Evolutionary conservation across 2,113 vertebrate genomes (phyloP).

Genomic region (Panthera leo): DNA sequence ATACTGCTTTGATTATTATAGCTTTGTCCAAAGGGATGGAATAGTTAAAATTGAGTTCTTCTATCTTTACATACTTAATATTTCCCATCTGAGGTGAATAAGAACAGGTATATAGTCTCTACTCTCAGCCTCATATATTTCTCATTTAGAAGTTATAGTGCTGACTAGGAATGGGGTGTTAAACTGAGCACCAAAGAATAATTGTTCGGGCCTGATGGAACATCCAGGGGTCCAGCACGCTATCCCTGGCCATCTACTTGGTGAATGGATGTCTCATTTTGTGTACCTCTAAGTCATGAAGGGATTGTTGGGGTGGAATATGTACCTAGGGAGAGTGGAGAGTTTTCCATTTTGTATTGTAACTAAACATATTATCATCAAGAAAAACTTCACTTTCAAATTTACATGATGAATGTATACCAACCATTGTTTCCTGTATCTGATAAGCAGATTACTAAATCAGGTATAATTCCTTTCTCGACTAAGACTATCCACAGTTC

Average conservation of each 20-base stretch:
- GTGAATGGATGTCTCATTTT: neutral
- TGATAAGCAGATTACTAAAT: slow-evolving; percentile 89
- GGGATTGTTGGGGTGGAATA: neutral
- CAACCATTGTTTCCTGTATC: slow-evolving; percentile 86
- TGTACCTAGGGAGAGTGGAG: neutral
- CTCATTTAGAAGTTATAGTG: neutral
- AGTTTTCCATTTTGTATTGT: slow-evolving; percentile 23
- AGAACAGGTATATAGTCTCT: neutral
- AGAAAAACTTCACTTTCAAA: slow-evolving; percentile 33
- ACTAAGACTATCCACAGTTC: slow-evolving; percentile 86
- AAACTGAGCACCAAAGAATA: neutral
- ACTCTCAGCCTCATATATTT: neutral
- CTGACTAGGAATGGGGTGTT: neutral
- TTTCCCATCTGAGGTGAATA: neutral
- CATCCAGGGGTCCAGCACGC: fast-evolving
- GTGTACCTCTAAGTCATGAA: neutral
- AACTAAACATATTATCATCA: slow-evolving; percentile 18
- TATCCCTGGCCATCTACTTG: neutral
- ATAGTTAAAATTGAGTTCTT: slow-evolving; percentile 41
- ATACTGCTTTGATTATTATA: neutral
- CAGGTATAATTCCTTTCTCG: slow-evolving; percentile 86
- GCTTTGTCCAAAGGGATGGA: neutral
- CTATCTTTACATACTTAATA: neutral
- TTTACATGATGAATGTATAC: slow-evolving; percentile 71
- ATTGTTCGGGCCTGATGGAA: neutral